These are phyloP conservation scores for Acanthosepion esculentum DNA, from an alignment of 2,888 invertebrate species.

Conservation along the genomic window DNA sequence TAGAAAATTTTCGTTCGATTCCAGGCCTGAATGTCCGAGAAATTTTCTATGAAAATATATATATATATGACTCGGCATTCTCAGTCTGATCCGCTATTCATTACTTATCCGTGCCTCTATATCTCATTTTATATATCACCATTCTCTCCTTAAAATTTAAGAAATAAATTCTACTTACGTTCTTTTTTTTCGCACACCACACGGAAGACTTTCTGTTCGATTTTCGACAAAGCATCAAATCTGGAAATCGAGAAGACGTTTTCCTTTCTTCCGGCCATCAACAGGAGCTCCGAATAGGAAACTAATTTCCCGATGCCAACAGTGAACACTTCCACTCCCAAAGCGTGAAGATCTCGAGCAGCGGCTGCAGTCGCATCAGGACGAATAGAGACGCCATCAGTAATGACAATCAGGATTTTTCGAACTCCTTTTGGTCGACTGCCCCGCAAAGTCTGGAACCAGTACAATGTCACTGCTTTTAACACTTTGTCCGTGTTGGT, in stretches of 20 bases:
- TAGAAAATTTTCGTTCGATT: too few relatives aligned
- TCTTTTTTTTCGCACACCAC: neutral
- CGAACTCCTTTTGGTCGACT: slow-evolving; percentile 56
- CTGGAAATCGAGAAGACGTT: slow-evolving; percentile 59
- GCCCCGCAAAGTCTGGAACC: slow-evolving; percentile 53
- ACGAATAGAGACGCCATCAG: slow-evolving; percentile 57
- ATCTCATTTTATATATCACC: too few relatives aligned
- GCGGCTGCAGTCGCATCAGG: slow-evolving; percentile 51
- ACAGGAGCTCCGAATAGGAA: slow-evolving; percentile 55
- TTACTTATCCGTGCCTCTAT: too few relatives aligned
- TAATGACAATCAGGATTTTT: slow-evolving; percentile 57
- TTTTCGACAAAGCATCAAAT: slow-evolving; percentile 50
- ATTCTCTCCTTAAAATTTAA: too few relatives aligned
- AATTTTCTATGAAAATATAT: too few relatives aligned
- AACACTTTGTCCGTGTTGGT: neutral
- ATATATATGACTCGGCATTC: too few relatives aligned
- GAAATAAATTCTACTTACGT: neutral
- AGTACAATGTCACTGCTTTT: neutral
- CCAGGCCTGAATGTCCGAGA: too few relatives aligned
- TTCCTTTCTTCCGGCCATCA: slow-evolving; percentile 57
- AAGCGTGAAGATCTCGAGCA: slow-evolving; percentile 54
- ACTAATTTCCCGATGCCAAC: slow-evolving; percentile 59
- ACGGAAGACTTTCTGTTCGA: neutral
- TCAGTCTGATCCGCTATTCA: too few relatives aligned
- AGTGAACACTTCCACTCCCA: slow-evolving; percentile 57